A percentile compares a stretch with the other conserved stretches of the same genome.
These are phyloP conservation scores for Sinosuthora webbiana DNA, from an alignment of 2,113 vertebrate species.

Conservation along the genomic window DNA sequence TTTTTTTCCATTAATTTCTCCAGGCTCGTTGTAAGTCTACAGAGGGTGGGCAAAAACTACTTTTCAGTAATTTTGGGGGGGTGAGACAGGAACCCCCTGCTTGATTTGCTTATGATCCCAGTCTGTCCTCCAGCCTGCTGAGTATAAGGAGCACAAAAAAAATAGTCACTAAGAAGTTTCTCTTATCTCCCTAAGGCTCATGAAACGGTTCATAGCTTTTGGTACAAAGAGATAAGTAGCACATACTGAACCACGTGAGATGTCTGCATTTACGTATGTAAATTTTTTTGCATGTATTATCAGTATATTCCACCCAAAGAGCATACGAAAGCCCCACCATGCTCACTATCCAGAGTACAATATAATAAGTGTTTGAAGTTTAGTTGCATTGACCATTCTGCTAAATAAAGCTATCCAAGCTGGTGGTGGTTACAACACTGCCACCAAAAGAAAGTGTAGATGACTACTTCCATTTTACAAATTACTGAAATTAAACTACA, in stretches of 20 bases:
- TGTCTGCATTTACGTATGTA: background rate
- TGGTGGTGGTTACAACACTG: background rate
- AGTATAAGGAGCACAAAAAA: background rate
- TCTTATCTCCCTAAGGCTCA: background rate
- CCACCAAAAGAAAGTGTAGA: background rate
- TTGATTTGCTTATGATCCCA: background rate
- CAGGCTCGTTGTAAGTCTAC: background rate
- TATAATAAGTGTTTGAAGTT: background rate
- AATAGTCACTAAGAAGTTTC: background rate
- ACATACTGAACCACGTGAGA: background rate
- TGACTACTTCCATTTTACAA: background rate
- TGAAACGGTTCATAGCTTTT: background rate
- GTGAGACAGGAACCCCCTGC: background rate
- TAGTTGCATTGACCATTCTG: background rate
- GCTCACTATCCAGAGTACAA: background rate
- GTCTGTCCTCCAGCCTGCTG: background rate
- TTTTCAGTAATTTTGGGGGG: accelerated
- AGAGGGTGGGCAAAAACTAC: background rate
- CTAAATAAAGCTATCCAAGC: background rate
- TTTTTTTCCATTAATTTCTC: background rate
- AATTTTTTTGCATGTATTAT: background rate
- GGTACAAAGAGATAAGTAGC: background rate
- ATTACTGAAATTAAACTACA: background rate
- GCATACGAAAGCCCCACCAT: background rate
- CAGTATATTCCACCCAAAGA: background rate